A percentile compares a stretch with the other conserved stretches of the same genome.
phyloP scores from a whole-genome alignment of 1,140 invertebrate species.

The Eumeta japonica region DNA sequence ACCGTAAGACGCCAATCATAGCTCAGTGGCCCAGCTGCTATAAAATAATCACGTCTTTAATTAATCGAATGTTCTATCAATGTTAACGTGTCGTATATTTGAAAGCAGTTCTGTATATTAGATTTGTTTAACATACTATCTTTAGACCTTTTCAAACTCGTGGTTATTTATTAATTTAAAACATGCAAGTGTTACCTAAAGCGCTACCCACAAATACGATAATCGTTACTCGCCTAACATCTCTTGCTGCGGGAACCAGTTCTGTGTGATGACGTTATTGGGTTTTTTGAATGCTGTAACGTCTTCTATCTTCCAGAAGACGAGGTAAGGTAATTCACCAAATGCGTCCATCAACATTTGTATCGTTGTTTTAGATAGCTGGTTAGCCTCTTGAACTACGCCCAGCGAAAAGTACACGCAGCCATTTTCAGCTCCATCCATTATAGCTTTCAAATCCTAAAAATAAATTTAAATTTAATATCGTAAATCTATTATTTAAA shows the following conservation, averaged over 20 bases:
- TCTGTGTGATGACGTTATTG: conserved; percentile 49
- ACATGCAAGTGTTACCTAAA: too few species aligned
- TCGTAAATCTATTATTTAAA: too few species aligned
- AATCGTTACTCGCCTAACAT: conserved; percentile 55
- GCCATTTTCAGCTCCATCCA: conserved; percentile 51
- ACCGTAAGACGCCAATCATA: too few species aligned
- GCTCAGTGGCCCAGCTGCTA: too few species aligned
- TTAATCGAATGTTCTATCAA: too few species aligned
- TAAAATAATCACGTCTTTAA: too few species aligned
- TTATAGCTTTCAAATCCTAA: conserved; percentile 46
- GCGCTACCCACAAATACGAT: too few species aligned
- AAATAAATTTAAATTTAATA: conserved; percentile 14
- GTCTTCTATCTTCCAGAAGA: conserved; percentile 63
- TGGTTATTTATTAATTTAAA: too few species aligned
- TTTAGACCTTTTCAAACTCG: too few species aligned
- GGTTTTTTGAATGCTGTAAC: conserved; percentile 45
- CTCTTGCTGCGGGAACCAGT: conserved; percentile 65
- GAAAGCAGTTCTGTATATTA: too few species aligned
- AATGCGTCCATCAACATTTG: conserved; percentile 49
- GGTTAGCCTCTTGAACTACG: conserved; percentile 45
- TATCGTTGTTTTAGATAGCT: conserved; percentile 34
- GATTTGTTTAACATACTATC: too few species aligned
- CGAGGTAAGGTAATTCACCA: conserved; percentile 51
- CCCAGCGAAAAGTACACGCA: conserved; percentile 59
- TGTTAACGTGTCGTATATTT: too few species aligned